Percentiles rank a stretch among this genome's conserved stretches.
phyloP scores from a whole-genome alignment of 2,113 vertebrate genomes.

The Sclerurus mexicanus region DNA sequence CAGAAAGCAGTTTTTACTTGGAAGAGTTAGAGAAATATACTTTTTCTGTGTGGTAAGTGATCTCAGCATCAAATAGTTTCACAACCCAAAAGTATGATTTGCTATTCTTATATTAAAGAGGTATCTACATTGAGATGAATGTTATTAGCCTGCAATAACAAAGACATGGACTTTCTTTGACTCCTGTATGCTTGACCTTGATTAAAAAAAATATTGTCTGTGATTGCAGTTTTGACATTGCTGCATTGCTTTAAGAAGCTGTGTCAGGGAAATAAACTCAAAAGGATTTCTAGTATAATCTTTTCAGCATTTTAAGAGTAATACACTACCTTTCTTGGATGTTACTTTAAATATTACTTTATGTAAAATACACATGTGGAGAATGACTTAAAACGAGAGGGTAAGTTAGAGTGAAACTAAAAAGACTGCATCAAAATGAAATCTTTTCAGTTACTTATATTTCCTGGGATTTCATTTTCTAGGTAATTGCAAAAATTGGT shows the following conservation, averaged over 20 bases:
- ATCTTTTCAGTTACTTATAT: not conserved
- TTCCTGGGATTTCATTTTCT: not conserved
- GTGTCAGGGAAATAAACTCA: not conserved
- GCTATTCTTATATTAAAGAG: not conserved
- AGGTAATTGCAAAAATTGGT: not conserved
- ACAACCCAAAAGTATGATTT: not conserved
- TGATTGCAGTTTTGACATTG: not conserved
- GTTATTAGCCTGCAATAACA: not conserved
- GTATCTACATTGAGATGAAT: not conserved
- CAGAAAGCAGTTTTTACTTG: constrained; percentile 6
- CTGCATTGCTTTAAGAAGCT: not conserved
- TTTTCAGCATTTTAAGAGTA: not conserved
- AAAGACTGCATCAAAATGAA: not conserved
- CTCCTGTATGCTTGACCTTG: not conserved
- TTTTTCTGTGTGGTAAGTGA: constrained; percentile 74
- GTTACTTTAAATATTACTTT: not conserved
- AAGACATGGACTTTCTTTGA: not conserved
- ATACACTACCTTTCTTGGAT: not conserved
- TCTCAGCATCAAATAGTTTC: not conserved
- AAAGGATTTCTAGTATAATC: not conserved
- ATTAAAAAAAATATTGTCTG: not conserved
- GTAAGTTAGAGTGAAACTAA: not conserved
- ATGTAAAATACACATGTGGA: not conserved
- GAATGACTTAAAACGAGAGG: not conserved
- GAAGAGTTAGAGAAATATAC: constrained; percentile 73